These are phyloP conservation scores for Bettongia penicillata DNA, from an alignment of 2,113 vertebrate genomes.

Conservation along the genomic window DNA sequence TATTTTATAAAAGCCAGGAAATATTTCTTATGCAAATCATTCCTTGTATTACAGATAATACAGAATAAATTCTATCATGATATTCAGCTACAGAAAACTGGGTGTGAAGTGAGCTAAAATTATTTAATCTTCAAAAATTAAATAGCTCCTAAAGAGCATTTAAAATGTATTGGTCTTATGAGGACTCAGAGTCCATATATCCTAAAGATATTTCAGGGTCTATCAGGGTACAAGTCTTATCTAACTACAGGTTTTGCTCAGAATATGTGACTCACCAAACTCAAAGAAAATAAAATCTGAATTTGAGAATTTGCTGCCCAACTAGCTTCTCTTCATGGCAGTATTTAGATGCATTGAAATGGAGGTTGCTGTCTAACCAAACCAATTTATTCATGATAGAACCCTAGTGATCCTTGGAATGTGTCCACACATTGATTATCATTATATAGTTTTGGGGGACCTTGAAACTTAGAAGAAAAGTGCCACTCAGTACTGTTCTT, in stretches of 20 bases:
- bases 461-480: neutral
- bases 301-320: neutral
- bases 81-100: neutral
- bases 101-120: neutral
- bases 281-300: neutral
- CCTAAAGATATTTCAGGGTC: neutral
- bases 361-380: neutral
- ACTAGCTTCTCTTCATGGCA: neutral
- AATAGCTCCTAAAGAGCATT: neutral
- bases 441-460: neutral
- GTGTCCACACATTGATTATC: neutral
- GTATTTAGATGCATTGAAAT: neutral
- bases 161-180: neutral
- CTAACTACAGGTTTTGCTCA: neutral
- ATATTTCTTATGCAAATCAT: neutral
- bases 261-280: neutral
- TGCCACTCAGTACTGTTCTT: neutral
- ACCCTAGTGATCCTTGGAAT: neutral
- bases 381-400: neutral
- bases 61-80: neutral
- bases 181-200: neutral
- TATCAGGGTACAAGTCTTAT: neutral
- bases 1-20: neutral
- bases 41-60: neutral
- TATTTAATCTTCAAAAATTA: neutral